Base-by-base conservation (phyloP, 92 coral and sea anemone species). In the Virgularia gustaviana region DNA sequence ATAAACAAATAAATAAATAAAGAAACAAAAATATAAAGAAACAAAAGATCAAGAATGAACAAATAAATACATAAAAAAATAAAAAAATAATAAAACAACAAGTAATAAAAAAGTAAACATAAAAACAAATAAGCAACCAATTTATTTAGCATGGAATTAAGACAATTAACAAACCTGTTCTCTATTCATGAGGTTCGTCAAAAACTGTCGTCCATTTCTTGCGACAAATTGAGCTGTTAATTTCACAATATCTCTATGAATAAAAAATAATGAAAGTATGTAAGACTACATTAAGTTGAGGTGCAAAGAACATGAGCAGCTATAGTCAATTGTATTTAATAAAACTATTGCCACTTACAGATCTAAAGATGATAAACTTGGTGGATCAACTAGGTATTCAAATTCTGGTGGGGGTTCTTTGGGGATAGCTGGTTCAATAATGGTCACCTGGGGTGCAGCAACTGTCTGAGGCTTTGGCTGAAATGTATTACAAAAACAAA, bases 211-310 rank as follows among this genome's bases (percentile, higher is more conserved):
- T 4, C 97, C 97, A 88, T 90, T 90, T 57, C 97, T 88, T 45
- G 97, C 97, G 47, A 90, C 97, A 88, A 90, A 90, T 77, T 90
- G 97, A 59, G 97, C 95, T 11, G 97, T 90, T 70, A 90, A 63
- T 67, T 89, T 86, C 23, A 90, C 97, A 71, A 90, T 81, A 65
- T 90, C 88, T 45, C 97, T 90, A 36, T 34, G 12, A 34, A 34
- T 47, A 38, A 7, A n/a, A 4, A 19, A 24, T 24, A 19, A 52
- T 18, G 6, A 19, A 27, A 13, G 22, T 13, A 42, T 29, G 20
- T 16, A 27, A 39, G 45, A 39, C 45, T 15, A 15, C 6, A 20
- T 18, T 9, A 32, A 60, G 29, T 32, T 15, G 10, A 60, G 11
- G 36, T 10, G 15, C 31, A 16, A 9, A 22, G 36, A 5, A 1